phyloP scores from a whole-genome alignment of 1,140 invertebrate species.

The Zaprionus taronus region DNA sequence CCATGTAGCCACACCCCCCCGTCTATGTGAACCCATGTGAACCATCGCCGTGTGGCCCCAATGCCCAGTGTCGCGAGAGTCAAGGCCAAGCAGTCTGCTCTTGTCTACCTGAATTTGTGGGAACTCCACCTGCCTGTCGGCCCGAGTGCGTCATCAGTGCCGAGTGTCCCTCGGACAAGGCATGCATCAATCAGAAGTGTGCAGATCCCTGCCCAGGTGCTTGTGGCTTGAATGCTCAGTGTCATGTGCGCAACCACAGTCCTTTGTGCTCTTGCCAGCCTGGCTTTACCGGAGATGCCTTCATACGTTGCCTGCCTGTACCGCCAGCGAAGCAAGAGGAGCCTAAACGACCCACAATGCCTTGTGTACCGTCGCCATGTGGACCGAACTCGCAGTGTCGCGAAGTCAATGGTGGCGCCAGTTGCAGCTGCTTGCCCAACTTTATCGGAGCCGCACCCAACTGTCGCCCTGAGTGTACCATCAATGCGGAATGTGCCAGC shows the following conservation, averaged over 20 bases:
- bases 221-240: constrained; percentile 92
- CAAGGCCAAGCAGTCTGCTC: constrained; percentile 92
- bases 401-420: constrained; percentile 87
- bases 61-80: constrained; percentile 90
- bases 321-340: constrained; percentile 85
- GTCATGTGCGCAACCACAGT: constrained; percentile 93
- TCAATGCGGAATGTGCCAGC: constrained; percentile 89
- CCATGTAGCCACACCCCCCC: constrained; percentile 82
- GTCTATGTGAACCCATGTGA: constrained; percentile 90
- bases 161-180: constrained; percentile 91
- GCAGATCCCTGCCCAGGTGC: constrained; percentile 93
- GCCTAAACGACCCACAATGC: constrained; percentile 86
- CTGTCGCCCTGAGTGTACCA: constrained; percentile 90
- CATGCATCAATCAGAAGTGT: constrained; percentile 94
- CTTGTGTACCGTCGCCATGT: constrained; percentile 90
- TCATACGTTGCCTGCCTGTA: constrained; percentile 88
- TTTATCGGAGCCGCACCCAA: constrained; percentile 89
- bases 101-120: constrained; percentile 90
- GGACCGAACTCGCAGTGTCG: constrained; percentile 90
- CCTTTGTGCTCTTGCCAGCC: constrained; percentile 91
- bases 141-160: constrained; percentile 93
- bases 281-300: constrained; percentile 93
- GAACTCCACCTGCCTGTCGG: constrained; percentile 90
- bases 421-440: constrained; percentile 88
- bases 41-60: constrained; percentile 88